Conservation (phyloP, 64 coral and sea anemone genomes). For the Montipora capricornis region DNA sequence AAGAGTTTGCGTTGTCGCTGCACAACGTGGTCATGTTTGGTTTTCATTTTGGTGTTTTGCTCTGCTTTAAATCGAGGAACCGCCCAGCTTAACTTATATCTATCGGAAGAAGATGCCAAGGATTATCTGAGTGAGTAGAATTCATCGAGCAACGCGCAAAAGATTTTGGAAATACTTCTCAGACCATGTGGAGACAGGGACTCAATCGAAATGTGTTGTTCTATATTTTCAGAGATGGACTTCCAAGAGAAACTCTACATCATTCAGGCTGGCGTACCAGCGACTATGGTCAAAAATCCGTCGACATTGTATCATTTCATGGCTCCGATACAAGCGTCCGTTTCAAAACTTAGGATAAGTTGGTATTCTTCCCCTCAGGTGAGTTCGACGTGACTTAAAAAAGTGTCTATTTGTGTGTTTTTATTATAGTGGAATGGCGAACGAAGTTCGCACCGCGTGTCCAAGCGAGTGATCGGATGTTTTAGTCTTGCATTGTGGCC, state of each 20-base stretch:
- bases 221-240: slow-evolving; percentile 47
- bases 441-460: background rate
- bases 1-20: background rate
- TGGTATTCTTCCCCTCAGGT: slow-evolving; percentile 46
- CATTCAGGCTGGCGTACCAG: slow-evolving; percentile 23
- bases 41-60: slow-evolving; percentile 36
- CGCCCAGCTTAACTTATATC: slow-evolving; percentile 25
- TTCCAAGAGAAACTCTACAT: slow-evolving; percentile 32
- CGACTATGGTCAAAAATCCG: slow-evolving; percentile 22
- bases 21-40: slow-evolving; percentile 45
- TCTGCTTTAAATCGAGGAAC: background rate
- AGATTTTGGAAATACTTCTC: slow-evolving; percentile 19
- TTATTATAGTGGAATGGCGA: too few relatives aligned
- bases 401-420: background rate
- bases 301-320: slow-evolving; percentile 35
- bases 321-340: slow-evolving; percentile 19
- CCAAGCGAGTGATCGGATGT: background rate
- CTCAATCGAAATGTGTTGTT: slow-evolving; percentile 34
- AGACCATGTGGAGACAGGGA: slow-evolving; percentile 34
- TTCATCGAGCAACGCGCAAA: background rate
- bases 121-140: slow-evolving; percentile 36
- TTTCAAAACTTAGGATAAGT: slow-evolving; percentile 6
- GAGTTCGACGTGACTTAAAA: background rate
- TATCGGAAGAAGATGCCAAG: slow-evolving; percentile 39
- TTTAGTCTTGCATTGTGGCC: background rate